Base-by-base conservation (phyloP, 2,888 invertebrate species). In the Cataglyphis albicans region DNA sequence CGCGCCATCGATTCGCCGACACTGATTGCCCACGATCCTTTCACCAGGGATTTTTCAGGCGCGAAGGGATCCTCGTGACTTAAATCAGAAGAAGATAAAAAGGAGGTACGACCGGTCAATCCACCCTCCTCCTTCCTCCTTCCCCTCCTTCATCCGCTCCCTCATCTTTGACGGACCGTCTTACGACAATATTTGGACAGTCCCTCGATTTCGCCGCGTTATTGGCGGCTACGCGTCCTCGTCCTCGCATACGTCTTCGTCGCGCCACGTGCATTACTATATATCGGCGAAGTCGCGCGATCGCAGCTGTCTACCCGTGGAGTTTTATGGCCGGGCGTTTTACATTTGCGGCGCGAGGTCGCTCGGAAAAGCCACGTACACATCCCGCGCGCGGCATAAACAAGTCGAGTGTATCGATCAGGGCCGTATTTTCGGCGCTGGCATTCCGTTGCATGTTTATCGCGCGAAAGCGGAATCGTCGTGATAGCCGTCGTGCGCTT, bases 21-120 rank as follows among this genome's bases (percentile, higher is more conserved):
- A 80, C 70, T 80, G 78, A 80, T 80, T 80, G 78, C 78, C 78
- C 78, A 59, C 78, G 78, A 80, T 80, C 59, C 78, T 80, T 80
- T 80, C 78, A 70, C 59, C 48, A 44, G 35, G 59, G 78, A 80
- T 80, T 80, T 78, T 80, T 80, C 78, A 70, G 59, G 32, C 72
- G 59, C 78, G 72, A 76, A 41, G 76, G 75, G 41, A 41, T 70
- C 72, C 78, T 80, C 78, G 72, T 80, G 78, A 70, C 78, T 80
- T 80, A 80, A 80, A 80, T 80, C 78, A 70, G 78, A 70, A 80
- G 78, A 80, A 80, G 78, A 80, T 80, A 80, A 80, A 70, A 70
- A 80, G 78, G 7, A 44, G 44, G n/a, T 5, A 18, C 52, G 59
- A 48, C 57, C 55, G 78, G 78, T 61, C 78, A 80, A 80, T 80